Evolutionary conservation across 53 echinoderm and acorn worm species (phyloP).

Genomic region (Hippasteria phrygiana): DNA sequence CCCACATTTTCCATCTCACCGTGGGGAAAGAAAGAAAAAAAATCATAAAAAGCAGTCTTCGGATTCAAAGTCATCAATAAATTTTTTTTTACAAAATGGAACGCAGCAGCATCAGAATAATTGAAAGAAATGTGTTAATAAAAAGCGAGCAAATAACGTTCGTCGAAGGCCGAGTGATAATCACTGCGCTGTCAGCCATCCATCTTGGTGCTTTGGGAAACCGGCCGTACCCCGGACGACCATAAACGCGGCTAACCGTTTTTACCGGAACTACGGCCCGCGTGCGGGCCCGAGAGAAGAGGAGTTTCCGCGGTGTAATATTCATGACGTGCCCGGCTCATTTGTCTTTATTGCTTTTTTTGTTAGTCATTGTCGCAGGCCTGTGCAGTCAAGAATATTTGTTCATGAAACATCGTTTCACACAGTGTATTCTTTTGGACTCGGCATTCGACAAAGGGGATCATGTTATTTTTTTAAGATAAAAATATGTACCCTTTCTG

Average conservation of each 20-base stretch:
- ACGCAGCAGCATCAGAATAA: constrained; percentile 5
- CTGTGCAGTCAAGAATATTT: neutral
- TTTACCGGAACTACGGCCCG: constrained; percentile 40
- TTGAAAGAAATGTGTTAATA: constrained; percentile 66
- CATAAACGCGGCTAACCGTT: constrained; percentile 24
- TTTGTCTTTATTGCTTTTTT: constrained; percentile 37
- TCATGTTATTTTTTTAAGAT: too few species aligned
- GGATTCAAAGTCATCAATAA: constrained; percentile 25
- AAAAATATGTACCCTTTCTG: too few species aligned
- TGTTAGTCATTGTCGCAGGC: constrained; percentile 3
- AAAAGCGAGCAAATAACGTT: neutral
- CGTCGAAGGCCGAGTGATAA: constrained; percentile 18
- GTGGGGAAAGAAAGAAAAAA: neutral
- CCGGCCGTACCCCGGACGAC: neutral
- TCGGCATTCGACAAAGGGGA: too few species aligned
- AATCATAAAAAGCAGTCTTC: constrained; percentile 16
- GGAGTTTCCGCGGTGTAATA: constrained; percentile 27
- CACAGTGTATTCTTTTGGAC: neutral
- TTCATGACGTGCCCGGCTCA: constrained; percentile 35
- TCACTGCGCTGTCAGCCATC: constrained; percentile 10
- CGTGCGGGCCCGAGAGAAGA: constrained; percentile 17
- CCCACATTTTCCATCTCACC: neutral
- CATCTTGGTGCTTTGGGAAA: neutral
- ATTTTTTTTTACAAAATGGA: constrained; percentile 40
- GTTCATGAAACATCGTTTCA: neutral